Percentiles rank a stretch among this genome's conserved stretches.
Evolutionary conservation across 2,797 vertebrate genomes (phyloP).

Genomic region (Microctenopoma steveboyesi): DNA sequence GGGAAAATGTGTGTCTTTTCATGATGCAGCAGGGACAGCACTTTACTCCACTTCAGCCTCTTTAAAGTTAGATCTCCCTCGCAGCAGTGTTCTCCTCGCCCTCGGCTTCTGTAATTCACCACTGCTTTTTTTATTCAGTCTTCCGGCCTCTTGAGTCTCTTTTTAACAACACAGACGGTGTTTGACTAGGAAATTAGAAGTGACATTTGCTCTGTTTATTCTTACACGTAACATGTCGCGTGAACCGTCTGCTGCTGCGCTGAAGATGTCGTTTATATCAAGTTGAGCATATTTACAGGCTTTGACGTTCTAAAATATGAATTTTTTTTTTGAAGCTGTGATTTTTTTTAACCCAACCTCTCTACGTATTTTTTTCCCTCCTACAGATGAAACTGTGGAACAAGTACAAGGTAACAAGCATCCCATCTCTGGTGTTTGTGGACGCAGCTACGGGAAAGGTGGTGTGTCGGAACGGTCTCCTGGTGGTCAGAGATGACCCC

Average conservation of each 20-base stretch:
- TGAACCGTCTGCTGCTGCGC: not conserved
- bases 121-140: slow-evolving; percentile 56
- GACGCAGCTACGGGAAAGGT: slow-evolving; percentile 92
- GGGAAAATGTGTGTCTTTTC: slow-evolving; percentile 4
- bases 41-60: slow-evolving; percentile 46
- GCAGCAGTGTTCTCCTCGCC: slow-evolving; percentile 58
- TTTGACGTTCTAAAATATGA: slow-evolving; percentile 6
- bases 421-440: slow-evolving; percentile 97
- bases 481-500: slow-evolving; percentile 96
- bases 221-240: slow-evolving; percentile 20
- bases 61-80: slow-evolving; percentile 64
- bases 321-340: slow-evolving; percentile 10
- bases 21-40: slow-evolving; percentile 35
- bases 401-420: slow-evolving; percentile 98
- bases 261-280: not conserved
- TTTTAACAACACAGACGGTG: slow-evolving; percentile 44
- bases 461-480: slow-evolving; percentile 94
- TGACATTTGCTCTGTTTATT: slow-evolving; percentile 45
- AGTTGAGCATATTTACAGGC: slow-evolving; percentile 25
- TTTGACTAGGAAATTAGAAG: slow-evolving; percentile 34
- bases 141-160: slow-evolving; percentile 40
- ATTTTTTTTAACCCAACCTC: slow-evolving; percentile 5
- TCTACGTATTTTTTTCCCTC: slow-evolving; percentile 14
- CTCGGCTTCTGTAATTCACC: slow-evolving; percentile 47
- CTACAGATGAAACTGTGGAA: slow-evolving; percentile 97